Evolutionary conservation across 1,140 invertebrate species (phyloP).

Genomic region (Drosophila eugracilis): DNA sequence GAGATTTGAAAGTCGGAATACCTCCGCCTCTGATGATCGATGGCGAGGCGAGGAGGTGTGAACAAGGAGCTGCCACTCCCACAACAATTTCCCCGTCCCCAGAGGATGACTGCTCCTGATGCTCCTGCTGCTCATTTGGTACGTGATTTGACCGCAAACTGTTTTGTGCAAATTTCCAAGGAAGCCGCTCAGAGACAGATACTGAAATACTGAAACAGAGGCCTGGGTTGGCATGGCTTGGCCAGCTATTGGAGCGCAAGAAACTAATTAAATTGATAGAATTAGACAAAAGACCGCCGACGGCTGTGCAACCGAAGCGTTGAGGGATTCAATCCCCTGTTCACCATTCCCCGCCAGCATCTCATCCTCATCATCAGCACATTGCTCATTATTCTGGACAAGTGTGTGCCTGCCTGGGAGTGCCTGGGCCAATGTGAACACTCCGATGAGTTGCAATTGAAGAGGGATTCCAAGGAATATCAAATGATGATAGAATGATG

Average conservation of each 20-base stretch:
- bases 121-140: conserved; percentile 60
- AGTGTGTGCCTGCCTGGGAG: too few species aligned
- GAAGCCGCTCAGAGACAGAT: conserved; percentile 24
- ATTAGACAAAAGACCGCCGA: conserved; percentile 71
- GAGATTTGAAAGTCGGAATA: conserved; percentile 54
- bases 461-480: neutral
- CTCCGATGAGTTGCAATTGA: conserved; percentile 28
- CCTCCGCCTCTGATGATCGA: conserved; percentile 72
- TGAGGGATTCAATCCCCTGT: conserved; percentile 21
- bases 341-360: conserved; percentile 1
- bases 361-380: conserved; percentile 9
- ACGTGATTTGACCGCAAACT: conserved; percentile 69
- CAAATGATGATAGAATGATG: conserved; percentile 6
- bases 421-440: conserved; percentile 21
- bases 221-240: too few species aligned
- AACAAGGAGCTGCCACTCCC: conserved; percentile 70
- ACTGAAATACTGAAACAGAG: neutral
- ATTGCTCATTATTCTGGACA: conserved; percentile 39
- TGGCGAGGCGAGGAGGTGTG: conserved; percentile 69
- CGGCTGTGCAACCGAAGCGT: conserved; percentile 22
- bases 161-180: conserved; percentile 53
- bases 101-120: conserved; percentile 11
- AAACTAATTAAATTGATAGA: conserved; percentile 81
- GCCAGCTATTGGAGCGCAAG: conserved; percentile 72
- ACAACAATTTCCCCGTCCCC: conserved; percentile 11